Conservation (phyloP, 2,888 invertebrate species). For the Mechanitis messenoides region DNA sequence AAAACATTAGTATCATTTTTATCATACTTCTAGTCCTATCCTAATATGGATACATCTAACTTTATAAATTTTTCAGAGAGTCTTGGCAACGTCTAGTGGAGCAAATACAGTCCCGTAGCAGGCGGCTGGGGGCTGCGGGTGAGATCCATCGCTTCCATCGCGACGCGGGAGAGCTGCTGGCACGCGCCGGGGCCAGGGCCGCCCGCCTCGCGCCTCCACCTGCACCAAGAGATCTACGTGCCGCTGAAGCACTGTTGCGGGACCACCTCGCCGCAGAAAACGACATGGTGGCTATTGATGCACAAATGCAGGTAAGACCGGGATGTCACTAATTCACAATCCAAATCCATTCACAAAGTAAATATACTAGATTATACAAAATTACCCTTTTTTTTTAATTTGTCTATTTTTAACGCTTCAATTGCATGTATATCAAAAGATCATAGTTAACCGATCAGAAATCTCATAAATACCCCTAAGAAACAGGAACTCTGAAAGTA, state of each 20-base stretch:
- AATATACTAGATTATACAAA: no score
- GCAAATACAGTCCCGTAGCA: conserved; percentile 89
- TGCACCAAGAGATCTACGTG: conserved; percentile 85
- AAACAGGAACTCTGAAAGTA: no score
- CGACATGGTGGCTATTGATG: conserved; percentile 89
- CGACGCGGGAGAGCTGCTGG: conserved; percentile 93
- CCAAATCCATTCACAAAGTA: no score
- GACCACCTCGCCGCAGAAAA: conserved; percentile 96
- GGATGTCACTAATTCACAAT: no score
- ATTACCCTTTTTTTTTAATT: no score
- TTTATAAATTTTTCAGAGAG: conserved; percentile 58
- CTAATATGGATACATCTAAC: background rate
- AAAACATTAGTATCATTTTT: no score
- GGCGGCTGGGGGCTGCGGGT: conserved; percentile 93
- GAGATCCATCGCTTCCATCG: conserved; percentile 98
- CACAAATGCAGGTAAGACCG: conserved; percentile 82
- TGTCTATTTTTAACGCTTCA: no score
- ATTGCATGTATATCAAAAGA: no score
- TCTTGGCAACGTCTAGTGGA: conserved; percentile 93
- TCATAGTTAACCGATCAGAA: no score
- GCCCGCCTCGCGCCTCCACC: conserved; percentile 87
- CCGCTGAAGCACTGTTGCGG: conserved; percentile 87
- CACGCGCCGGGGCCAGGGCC: conserved; percentile 91
- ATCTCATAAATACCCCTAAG: no score
- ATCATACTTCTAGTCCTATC: background rate